phyloP scores from a whole-genome alignment of 2,888 invertebrate genomes.

The Octodonta nipae region DNA sequence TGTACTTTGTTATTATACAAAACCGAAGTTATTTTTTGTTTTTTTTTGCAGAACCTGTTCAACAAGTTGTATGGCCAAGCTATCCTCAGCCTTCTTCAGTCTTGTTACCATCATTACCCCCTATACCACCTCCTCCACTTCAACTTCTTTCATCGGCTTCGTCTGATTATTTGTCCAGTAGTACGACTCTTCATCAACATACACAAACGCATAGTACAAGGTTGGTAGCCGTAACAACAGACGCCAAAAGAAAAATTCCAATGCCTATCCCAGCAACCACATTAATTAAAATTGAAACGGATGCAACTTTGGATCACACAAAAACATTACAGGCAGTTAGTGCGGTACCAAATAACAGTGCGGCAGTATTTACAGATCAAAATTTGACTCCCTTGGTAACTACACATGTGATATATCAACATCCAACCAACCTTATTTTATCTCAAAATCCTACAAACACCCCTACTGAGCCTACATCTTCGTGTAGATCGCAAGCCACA shows the following conservation, averaged over 20 bases:
- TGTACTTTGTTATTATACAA: too few relatives aligned
- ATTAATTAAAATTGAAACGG: constrained; percentile 62
- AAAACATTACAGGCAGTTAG: constrained; percentile 29
- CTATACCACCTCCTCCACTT: constrained; percentile 51
- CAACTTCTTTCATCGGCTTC: constrained; percentile 43
- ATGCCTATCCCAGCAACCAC: constrained; percentile 37
- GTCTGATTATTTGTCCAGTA: constrained; percentile 46
- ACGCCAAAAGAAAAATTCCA: constrained; percentile 38
- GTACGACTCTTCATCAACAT: constrained; percentile 50
- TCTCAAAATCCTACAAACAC: constrained; percentile 23
- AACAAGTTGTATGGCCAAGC: constrained; percentile 64
- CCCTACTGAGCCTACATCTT: constrained; percentile 13
- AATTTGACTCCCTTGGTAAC: constrained; percentile 41
- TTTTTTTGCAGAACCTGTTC: constrained; percentile 46
- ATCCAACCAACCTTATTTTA: constrained; percentile 32
- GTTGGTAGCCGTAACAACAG: constrained; percentile 48
- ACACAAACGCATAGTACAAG: constrained; percentile 56
- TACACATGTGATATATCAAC: constrained; percentile 44
- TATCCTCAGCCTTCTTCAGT: constrained; percentile 41
- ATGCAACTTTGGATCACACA: constrained; percentile 34
- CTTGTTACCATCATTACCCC: constrained; percentile 36
- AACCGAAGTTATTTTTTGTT: too few relatives aligned
- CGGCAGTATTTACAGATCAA: constrained; percentile 37
- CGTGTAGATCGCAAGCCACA: constrained; percentile 33
- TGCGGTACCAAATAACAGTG: constrained; percentile 22